Evolutionary conservation across 2,797 vertebrate species (phyloP), one percentile per base, ranked within the genome.

Genomic region (Tokudaia muenninki): DNA sequence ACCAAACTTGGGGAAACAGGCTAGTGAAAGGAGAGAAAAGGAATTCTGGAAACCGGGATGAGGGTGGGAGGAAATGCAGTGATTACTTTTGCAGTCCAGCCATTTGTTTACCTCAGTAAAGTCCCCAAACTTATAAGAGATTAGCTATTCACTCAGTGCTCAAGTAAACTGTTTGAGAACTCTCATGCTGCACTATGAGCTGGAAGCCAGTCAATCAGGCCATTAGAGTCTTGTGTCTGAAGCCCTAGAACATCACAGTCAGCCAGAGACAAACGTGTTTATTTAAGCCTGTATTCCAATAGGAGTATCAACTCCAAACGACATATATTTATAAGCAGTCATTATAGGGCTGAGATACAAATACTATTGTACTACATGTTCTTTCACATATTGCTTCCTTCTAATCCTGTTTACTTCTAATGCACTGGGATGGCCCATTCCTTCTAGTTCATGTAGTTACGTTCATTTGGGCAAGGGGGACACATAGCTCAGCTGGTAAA

Each of bases 91-190:
- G 90, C 77, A 97, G 86, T 72, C 91, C 81, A 84, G 91, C 63
- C 88, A 94, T 95, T 97, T 96, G 92, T 96, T 94, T 98, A 95
- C 96, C 97, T 97, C 98, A 92, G 97, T 96, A 97, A 98, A 97
- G 95, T 94, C 91, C 78, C 63, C 59, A 98, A 98, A 97, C 79
- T 97, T 97, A 94, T 97, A 96, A 89, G 97, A 98, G 97, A 97
- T 90, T 98, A 97, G 95, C 94, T 97, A 96, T 98, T 98, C 98
- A 98, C 94, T 95, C 17, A 67, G 93, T 97, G 95, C 97, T 98
- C 94, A 97, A 96, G 97, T 87, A 97, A 98, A 97, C 84, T 70
- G n/a, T 41, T 98, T 98, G 98, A 98, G 98, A 97, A 97, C 98
- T 92, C 98, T 92, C 44, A 31, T 96, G 98, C 97, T 96, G 87